A percentile compares a stretch with the other conserved stretches of the same genome.
Conservation (phyloP, 2,113 vertebrate species). For the Sardina pilchardus region DNA sequence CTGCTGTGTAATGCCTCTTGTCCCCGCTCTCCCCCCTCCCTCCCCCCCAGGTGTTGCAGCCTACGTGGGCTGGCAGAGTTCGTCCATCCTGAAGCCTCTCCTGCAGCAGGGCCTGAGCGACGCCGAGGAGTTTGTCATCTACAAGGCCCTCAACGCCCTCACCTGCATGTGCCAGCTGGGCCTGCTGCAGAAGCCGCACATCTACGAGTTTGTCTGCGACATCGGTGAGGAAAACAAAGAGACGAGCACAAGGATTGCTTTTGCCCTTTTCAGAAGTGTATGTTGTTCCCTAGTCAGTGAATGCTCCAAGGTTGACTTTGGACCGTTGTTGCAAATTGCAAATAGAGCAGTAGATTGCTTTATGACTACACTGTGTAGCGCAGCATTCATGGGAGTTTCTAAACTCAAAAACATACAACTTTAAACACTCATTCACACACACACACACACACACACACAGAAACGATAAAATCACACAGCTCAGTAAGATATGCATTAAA, state of each 20-base stretch:
- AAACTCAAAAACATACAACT: background rate
- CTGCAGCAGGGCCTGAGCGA: slow-evolving; percentile 96
- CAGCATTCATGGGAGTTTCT: background rate
- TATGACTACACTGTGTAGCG: background rate
- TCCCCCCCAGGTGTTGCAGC: slow-evolving; percentile 87
- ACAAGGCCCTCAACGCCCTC: slow-evolving; percentile 92
- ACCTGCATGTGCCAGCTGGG: slow-evolving; percentile 97
- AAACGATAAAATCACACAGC: background rate
- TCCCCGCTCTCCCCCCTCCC: too few relatives aligned
- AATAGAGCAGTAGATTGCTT: background rate
- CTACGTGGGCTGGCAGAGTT: slow-evolving; percentile 98
- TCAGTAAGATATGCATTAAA: too few relatives aligned
- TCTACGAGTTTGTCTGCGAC: slow-evolving; percentile 95
- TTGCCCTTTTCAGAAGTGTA: background rate
- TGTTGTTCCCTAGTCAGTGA: background rate
- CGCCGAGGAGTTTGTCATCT: slow-evolving; percentile 97
- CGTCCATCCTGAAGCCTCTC: slow-evolving; percentile 93
- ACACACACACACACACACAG: too few relatives aligned
- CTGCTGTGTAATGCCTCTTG: background rate
- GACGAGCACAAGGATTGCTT: background rate
- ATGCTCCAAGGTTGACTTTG: background rate
- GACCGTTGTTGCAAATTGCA: background rate
- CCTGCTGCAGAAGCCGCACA: slow-evolving; percentile 93
- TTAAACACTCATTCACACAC: background rate
- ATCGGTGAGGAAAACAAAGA: slow-evolving; percentile 82